These are phyloP conservation scores for Steromphala cineraria DNA, from an alignment of 2,888 invertebrate species.

Conservation along the genomic window DNA sequence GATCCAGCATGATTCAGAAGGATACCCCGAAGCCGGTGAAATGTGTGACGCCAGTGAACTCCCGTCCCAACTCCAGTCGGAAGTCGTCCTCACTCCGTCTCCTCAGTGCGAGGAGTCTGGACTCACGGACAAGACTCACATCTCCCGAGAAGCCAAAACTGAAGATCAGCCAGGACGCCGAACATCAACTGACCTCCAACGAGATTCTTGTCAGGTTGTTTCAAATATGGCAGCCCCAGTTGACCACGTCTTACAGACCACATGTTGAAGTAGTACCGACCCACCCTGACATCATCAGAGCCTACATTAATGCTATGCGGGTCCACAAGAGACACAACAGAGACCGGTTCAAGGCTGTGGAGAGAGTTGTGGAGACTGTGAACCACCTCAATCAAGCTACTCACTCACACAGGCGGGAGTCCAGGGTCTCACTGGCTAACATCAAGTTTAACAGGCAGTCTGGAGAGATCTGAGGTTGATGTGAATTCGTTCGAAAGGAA, in stretches of 20 bases:
- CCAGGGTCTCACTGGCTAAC: neutral
- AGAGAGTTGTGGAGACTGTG: constrained; percentile 7
- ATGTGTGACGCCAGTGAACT: too few species aligned
- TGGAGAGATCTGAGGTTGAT: neutral
- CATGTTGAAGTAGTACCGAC: neutral
- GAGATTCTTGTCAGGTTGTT: neutral
- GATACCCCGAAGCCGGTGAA: too few species aligned
- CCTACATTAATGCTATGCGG: neutral
- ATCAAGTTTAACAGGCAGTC: neutral
- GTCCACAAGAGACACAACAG: neutral
- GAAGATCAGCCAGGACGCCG: too few species aligned
- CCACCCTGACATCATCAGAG: neutral
- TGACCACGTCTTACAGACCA: constrained; percentile 18
- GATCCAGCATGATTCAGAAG: too few species aligned
- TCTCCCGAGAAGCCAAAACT: too few species aligned
- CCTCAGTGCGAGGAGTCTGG: too few species aligned
- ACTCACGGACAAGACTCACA: too few species aligned
- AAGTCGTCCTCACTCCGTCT: too few species aligned
- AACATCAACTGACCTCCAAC: neutral
- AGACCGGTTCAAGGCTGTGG: neutral
- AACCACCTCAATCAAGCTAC: neutral
- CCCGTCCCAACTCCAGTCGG: too few species aligned
- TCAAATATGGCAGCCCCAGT: constrained; percentile 11
- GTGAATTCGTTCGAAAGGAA: neutral
- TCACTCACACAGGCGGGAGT: neutral